These are phyloP conservation scores for Chymomyza procnemis DNA, from an alignment of 2,888 invertebrate genomes.

Conservation along the genomic window DNA sequence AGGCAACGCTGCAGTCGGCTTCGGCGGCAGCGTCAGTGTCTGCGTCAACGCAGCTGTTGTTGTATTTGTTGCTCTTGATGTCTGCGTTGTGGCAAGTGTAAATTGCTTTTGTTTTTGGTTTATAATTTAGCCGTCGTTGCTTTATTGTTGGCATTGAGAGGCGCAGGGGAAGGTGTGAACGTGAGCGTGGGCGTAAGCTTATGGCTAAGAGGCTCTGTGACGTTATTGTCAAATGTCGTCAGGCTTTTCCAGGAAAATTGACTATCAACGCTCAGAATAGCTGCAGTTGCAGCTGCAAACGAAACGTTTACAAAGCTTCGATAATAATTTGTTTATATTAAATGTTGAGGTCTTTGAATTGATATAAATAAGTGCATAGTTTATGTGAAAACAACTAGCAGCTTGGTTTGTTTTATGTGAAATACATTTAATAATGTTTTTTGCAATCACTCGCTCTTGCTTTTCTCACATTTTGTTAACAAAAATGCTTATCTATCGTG, in stretches of 20 bases:
- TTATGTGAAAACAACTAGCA: no score
- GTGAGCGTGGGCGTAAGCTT: not conserved
- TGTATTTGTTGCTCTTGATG: conserved; percentile 8
- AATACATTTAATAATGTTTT: no score
- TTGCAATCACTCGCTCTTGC: not conserved
- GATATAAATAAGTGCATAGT: no score
- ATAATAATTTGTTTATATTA: no score
- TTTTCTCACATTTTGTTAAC: not conserved
- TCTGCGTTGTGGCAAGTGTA: conserved; percentile 35
- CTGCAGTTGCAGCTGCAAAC: no score
- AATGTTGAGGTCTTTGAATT: not conserved
- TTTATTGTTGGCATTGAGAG: conserved; percentile 15
- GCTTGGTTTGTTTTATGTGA: not conserved
- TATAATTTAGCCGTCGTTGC: conserved; percentile 11
- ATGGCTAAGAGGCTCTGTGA: not conserved
- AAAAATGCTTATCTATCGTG: not conserved
- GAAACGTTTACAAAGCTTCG: not conserved
- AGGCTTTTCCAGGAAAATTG: no score
- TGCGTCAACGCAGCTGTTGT: not conserved
- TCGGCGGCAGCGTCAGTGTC: conserved; percentile 25
- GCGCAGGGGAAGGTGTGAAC: no score
- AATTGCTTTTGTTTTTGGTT: conserved; percentile 34
- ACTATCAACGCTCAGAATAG: no score
- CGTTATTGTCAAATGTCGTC: not conserved
- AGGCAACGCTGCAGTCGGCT: not conserved